Base-by-base conservation (phyloP, 53 echinoderm and acorn worm species). In the Hippasteria phrygiana region DNA sequence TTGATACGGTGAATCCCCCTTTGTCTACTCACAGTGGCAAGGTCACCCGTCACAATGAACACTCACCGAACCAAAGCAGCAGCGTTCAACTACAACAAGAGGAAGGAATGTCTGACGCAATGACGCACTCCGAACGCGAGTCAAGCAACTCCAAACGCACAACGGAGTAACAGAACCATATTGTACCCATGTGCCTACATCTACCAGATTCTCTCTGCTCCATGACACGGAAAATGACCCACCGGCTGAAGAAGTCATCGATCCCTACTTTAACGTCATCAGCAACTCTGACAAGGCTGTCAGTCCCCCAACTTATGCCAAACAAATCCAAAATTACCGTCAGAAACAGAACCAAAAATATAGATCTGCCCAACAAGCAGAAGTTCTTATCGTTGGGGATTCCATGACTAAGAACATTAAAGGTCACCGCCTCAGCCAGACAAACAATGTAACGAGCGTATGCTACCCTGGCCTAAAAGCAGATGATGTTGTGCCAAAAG, bases 391-490 rank as follows among this genome's bases (percentile, higher is more conserved):
- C 10, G 38, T 71, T n/a, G 86, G 86, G 29, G 86, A 86, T 38
- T 86, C 71, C 48, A 86, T 86, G 86, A 71, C 51, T n/a, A 86
- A 71, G 54, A 43, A 71, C 27, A 69, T 86, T 31, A 41, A 86
- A 43, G 50, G 51, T 35, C 69, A 69, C 29, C 69, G 26, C 24
- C 69, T 86, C 17, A 86, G 86, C 34, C 16, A 24, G 29, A 11
- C 29, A 27, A 45, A 32, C 38, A 86, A 46, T 17, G 86, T 86
- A 6, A 20, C 41, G 28, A 51, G 26, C 66, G 28, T 12, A 12
- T 43, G 43, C 40, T 83, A 43, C 45, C 43, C 70, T 29, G 71
- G 86, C 46, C 41, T 38, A 10, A 86, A 86, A 34, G 46, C 53
- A n/a, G 86, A 86, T 34, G 86, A 86, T 17, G 46, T 86, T 71